Percentiles rank a stretch among this genome's conserved stretches.
Conservation (phyloP, 2,113 vertebrate genomes). For the Irena cyanogastra region DNA sequence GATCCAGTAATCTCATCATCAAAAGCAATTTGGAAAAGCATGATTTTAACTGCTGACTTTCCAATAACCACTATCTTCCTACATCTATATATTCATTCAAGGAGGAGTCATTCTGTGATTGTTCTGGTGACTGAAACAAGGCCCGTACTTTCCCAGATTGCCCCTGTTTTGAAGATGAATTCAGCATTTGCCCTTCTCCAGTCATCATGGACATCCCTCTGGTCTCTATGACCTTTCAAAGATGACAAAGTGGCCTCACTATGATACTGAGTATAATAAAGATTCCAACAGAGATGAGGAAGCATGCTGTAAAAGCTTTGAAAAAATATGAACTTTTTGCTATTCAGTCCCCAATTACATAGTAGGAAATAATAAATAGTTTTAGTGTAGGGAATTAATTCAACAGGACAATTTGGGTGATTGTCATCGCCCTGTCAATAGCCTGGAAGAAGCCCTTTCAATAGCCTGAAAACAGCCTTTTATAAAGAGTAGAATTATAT, state of each 20-base stretch:
- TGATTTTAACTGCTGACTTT: neutral
- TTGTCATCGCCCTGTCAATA: slow-evolving; percentile 39
- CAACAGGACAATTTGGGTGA: slow-evolving; percentile 16
- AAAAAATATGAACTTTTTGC: slow-evolving; percentile 22
- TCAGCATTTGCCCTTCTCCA: neutral
- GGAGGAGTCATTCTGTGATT: neutral
- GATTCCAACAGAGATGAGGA: neutral
- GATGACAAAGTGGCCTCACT: neutral
- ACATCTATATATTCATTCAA: neutral
- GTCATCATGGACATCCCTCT: neutral
- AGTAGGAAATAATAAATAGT: slow-evolving; percentile 42
- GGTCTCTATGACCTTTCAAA: neutral
- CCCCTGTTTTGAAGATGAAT: neutral
- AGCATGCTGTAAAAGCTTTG: neutral
- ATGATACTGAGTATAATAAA: neutral
- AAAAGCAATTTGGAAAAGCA: neutral
- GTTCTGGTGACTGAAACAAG: neutral
- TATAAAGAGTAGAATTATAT: slow-evolving; percentile 48
- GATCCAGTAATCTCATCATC: neutral
- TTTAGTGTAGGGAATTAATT: slow-evolving; percentile 41
- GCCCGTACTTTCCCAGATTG: neutral
- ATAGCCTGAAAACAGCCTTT: slow-evolving; percentile 49
- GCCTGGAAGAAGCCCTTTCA: slow-evolving; percentile 48
- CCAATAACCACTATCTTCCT: neutral
- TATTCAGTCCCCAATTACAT: neutral